phyloP scores from a whole-genome alignment of 2,888 invertebrate species.

The Ormia ochracea region DNA sequence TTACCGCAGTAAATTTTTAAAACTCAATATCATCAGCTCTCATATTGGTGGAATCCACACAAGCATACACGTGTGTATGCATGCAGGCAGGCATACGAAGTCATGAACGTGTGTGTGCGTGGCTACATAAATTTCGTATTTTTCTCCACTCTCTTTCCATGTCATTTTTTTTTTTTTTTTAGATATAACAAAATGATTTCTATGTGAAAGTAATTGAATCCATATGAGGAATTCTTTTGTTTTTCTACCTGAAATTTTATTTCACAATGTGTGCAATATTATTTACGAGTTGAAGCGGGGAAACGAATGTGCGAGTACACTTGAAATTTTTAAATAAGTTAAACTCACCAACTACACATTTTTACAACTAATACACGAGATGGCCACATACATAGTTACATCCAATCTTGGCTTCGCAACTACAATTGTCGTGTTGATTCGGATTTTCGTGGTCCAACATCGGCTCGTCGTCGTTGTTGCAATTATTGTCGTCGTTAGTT shows the following conservation, averaged over 20 bases:
- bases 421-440: slow-evolving; percentile 31
- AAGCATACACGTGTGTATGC: too few relatives aligned
- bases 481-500: background rate
- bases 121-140: background rate
- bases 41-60: too few relatives aligned
- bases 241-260: slow-evolving; percentile 21
- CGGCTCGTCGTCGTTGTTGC: slow-evolving; percentile 14
- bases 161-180: background rate
- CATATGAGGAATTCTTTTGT: background rate
- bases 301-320: slow-evolving; percentile 28
- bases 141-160: background rate
- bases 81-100: too few relatives aligned
- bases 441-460: background rate
- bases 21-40: too few relatives aligned
- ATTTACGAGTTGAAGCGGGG: background rate
- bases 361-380: background rate
- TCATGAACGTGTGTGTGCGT: too few relatives aligned
- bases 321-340: slow-evolving; percentile 23
- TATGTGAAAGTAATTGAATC: background rate
- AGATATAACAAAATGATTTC: background rate
- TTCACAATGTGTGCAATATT: background rate
- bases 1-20: too few relatives aligned
- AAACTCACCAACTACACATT: background rate
- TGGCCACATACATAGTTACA: background rate
- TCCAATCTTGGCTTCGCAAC: background rate